These are phyloP conservation scores for Eciton burchellii DNA, from an alignment of 1,140 invertebrate genomes.

Conservation along the genomic window DNA sequence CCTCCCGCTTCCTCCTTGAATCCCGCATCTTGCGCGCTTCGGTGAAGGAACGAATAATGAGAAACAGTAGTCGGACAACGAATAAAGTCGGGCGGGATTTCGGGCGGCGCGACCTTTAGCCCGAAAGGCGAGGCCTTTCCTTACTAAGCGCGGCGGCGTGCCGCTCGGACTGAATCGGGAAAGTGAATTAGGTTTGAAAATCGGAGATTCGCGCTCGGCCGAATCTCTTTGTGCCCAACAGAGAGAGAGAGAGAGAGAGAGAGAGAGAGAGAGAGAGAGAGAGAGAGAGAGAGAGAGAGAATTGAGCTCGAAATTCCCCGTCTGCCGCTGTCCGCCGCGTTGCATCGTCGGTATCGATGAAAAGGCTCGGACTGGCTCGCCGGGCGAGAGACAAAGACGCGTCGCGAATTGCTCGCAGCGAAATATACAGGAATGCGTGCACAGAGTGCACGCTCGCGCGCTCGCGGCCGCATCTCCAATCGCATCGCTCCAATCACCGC, in stretches of 20 bases:
- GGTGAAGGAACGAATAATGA: background rate
- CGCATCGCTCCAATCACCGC: conserved; percentile 39
- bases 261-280: conserved; percentile 1
- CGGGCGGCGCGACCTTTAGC: no score
- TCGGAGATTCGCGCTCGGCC: conserved; percentile 33
- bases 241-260: conserved; percentile 1
- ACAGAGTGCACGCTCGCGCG: conserved; percentile 51
- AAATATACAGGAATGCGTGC: conserved; percentile 58
- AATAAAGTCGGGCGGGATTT: no score
- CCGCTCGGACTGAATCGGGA: background rate
- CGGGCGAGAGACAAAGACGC: conserved; percentile 48
- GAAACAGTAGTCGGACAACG: background rate
- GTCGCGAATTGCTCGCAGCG: conserved; percentile 50
- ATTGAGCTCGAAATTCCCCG: conserved; percentile 30
- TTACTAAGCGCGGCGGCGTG: background rate
- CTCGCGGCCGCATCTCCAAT: conserved; percentile 46
- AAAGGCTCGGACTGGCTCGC: conserved; percentile 4
- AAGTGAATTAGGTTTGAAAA: conserved; percentile 50
- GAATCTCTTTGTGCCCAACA: conserved; percentile 12
- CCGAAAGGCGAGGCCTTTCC: no score
- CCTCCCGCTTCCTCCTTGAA: background rate
- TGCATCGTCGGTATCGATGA: conserved; percentile 5
- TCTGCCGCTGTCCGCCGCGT: conserved; percentile 28
- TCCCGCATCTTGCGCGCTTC: background rate
- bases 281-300: conserved; percentile 1